Evolutionary conservation across 2,888 invertebrate genomes (phyloP), one percentile per base, ranked within the genome.

Genomic region (Eupithecia abbreviata): DNA sequence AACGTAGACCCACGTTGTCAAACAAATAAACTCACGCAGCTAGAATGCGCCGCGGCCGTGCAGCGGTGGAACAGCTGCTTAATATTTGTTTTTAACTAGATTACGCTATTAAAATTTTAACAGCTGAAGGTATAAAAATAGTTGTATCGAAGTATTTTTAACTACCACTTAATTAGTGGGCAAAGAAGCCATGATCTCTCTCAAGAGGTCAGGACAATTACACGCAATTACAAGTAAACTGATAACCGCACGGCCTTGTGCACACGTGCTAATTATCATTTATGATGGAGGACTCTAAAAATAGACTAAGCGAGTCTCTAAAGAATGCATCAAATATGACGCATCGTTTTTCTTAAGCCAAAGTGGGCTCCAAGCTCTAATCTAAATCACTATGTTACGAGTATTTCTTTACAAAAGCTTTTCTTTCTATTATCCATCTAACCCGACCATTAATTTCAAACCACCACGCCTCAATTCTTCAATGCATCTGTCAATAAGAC

Each of bases 161-260:
- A 30, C 30, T 62, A 45, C 7, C 6, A 58, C 4, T 0, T 58
- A 58, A 9, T 10, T 45, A n/a, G 7, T 67, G 15, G 10, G 10
- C n/a, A 9, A 69, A 69, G 69, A 78, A 79, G 78, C 82, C 82
- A 79, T 80, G 82, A 82, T 82, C 83, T 81, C 72, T 58, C 66
- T 69, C 47, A 62, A 69, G 74, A 85, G 84, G 84, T 85, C 81
- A 81, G 77, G 82, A 66, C 75, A 86, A 85, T 85, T 84, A 86
- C 80, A 18, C 77, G 76, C 69, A 78, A 78, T 81, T 77, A 82
- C 71, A 72, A 45, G 62, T 68, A 66, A 71, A 70, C 12, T 77
- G 78, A 81, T 81, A 77, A 76, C 73, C 66, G 2, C 42, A 10
- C 49, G 77, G 66, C 82, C 82, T 81, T 79, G 78, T 75, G 45